Conservation (phyloP, 2,113 vertebrate species). For the Proterorhinus semilunaris region DNA sequence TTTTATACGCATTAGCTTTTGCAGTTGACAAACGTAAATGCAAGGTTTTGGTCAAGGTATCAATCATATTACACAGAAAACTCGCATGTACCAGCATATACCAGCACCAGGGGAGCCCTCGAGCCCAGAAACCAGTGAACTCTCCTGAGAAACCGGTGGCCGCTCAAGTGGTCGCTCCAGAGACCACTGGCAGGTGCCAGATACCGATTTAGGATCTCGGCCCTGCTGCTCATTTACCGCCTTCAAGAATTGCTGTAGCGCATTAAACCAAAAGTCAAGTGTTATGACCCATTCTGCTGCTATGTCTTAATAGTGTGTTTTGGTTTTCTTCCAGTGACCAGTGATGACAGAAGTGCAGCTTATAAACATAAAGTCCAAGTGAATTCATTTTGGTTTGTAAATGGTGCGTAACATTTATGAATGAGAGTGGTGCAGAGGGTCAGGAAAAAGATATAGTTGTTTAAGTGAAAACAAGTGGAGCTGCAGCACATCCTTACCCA, state of each 20-base stretch:
- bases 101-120: too few species aligned
- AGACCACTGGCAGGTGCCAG: too few species aligned
- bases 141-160: too few species aligned
- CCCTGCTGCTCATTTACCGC: constrained; percentile 66
- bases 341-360: constrained; percentile 43
- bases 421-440: constrained; percentile 55
- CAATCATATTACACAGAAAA: too few species aligned
- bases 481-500: constrained; percentile 11
- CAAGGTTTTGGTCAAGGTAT: too few species aligned
- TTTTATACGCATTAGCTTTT: too few species aligned
- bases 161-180: too few species aligned
- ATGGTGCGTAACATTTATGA: constrained; percentile 56
- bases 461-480: constrained; percentile 35
- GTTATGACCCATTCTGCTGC: constrained; percentile 65
- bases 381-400: constrained; percentile 52
- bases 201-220: too few species aligned
- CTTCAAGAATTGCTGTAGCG: constrained; percentile 53
- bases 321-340: constrained; percentile 48
- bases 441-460: constrained; percentile 62
- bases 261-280: constrained; percentile 64
- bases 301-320: constrained; percentile 46
- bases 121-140: too few species aligned
- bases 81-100: too few species aligned
- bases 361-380: constrained; percentile 44
- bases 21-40: too few species aligned